A percentile compares a stretch with the other conserved stretches of the same genome.
Evolutionary conservation across 2,888 invertebrate species (phyloP).

Genomic region (Microdon myrmicae): DNA sequence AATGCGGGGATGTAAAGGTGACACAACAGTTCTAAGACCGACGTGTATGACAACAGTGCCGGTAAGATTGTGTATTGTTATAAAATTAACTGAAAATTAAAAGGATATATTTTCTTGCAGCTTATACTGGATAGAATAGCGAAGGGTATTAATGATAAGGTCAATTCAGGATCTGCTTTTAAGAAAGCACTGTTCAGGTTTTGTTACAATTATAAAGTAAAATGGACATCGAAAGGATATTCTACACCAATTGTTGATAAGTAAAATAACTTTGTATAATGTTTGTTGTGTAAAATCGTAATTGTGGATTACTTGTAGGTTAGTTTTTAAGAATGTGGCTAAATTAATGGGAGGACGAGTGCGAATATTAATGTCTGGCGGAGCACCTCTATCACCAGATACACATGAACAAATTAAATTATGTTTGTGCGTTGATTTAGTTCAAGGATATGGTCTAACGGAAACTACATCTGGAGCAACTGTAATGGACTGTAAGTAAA

Average conservation of each 20-base stretch:
- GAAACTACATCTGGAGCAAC: conserved; percentile 96
- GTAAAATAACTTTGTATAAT: conserved; percentile 61
- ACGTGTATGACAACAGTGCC: conserved; percentile 97
- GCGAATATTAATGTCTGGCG: conserved; percentile 89
- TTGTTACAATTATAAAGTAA: conserved; percentile 91
- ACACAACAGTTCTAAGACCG: conserved; percentile 89
- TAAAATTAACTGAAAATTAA: background rate
- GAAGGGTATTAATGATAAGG: conserved; percentile 95
- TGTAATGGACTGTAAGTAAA: conserved; percentile 78
- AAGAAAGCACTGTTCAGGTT: conserved; percentile 90
- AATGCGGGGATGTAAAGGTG: conserved; percentile 93
- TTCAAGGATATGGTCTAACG: conserved; percentile 96
- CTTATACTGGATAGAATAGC: conserved; percentile 96
- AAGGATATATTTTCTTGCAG: conserved; percentile 67
- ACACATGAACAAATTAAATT: conserved; percentile 94
- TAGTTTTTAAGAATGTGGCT: conserved; percentile 66
- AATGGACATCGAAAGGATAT: conserved; percentile 85
- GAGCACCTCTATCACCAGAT: conserved; percentile 94
- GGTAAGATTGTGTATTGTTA: conserved; percentile 69
- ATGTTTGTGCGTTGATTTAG: conserved; percentile 89
- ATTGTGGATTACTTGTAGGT: too few species aligned
- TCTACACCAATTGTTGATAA: conserved; percentile 80
- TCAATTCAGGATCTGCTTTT: conserved; percentile 82
- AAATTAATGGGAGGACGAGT: conserved; percentile 89
- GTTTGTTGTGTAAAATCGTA: background rate